Evolutionary conservation across 2,888 invertebrate species (phyloP).

Genomic region (Metalampra italica): DNA sequence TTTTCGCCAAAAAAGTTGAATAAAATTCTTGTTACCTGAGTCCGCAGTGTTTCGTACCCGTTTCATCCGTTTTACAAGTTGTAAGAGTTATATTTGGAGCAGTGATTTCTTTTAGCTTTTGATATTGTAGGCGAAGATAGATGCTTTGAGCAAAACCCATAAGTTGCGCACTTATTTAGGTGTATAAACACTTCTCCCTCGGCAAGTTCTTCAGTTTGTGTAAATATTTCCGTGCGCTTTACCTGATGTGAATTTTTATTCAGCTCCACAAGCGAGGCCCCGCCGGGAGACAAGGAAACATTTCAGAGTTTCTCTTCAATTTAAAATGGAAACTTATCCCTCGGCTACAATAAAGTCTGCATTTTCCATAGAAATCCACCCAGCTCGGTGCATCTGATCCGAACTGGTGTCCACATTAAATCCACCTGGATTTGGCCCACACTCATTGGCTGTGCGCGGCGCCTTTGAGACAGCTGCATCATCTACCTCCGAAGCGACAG

Average conservation of each 20-base stretch:
- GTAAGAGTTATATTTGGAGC: conserved; percentile 3
- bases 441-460: conserved; percentile 52
- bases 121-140: conserved; percentile 2
- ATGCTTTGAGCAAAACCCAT: conserved; percentile 15
- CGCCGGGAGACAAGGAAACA: conserved; percentile 68
- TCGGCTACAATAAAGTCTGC: conserved; percentile 73
- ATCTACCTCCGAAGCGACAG: conserved; percentile 53
- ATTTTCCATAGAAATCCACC: conserved; percentile 75
- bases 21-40: conserved; percentile 44
- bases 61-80: conserved; percentile 14
- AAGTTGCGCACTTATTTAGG: conserved; percentile 39
- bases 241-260: conserved; percentile 73
- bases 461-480: conserved; percentile 47
- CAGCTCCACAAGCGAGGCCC: conserved; percentile 48
- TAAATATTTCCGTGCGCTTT: conserved; percentile 63
- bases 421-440: conserved; percentile 67
- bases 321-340: conserved; percentile 78
- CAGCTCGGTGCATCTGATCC: conserved; percentile 63
- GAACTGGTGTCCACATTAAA: conserved; percentile 70
- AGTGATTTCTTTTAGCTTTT: conserved; percentile 3
- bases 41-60: conserved; percentile 22
- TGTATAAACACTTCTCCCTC: conserved; percentile 39
- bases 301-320: conserved; percentile 74
- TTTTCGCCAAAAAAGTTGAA: conserved; percentile 58
- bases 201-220: conserved; percentile 54